Evolutionary conservation across 2,797 vertebrate species (phyloP).

Genomic region (Coilia nasus): DNA sequence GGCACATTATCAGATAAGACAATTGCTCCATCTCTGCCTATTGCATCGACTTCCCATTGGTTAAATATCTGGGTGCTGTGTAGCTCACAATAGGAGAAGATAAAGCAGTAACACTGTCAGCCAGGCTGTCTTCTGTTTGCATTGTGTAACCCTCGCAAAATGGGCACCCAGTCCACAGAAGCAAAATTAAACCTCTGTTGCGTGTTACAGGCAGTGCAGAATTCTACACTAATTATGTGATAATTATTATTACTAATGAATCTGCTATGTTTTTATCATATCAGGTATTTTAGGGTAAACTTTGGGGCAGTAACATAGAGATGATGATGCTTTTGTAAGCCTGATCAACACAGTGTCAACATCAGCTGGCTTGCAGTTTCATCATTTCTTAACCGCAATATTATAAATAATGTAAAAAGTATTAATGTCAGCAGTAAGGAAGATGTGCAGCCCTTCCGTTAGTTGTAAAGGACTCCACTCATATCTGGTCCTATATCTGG

Average conservation of each 20-base stretch:
- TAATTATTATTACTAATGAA: no score
- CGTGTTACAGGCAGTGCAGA: no score
- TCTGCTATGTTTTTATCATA: no score
- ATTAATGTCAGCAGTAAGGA: no score
- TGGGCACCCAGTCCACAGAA: not conserved
- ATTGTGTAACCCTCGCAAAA: not conserved
- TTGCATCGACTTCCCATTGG: constrained; percentile 38
- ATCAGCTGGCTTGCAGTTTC: not conserved
- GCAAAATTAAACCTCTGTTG: not conserved
- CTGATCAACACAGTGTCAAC: not conserved
- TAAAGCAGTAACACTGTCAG: not conserved
- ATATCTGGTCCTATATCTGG: no score
- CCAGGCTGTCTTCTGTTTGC: not conserved
- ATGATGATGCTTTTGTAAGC: not conserved
- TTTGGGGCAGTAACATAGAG: no score
- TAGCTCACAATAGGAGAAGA: not conserved
- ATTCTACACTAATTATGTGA: no score
- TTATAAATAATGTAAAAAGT: not conserved
- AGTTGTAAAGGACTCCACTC: no score
- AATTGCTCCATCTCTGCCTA: not conserved
- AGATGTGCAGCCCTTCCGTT: no score
- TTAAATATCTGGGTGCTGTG: not conserved
- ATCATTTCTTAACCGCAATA: not conserved
- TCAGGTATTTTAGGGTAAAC: no score
- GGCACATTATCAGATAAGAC: constrained; percentile 27